phyloP scores from a whole-genome alignment of 37 sponge, comb jelly and placozoan genomes.

The Halisarca cf. caerulea region DNA sequence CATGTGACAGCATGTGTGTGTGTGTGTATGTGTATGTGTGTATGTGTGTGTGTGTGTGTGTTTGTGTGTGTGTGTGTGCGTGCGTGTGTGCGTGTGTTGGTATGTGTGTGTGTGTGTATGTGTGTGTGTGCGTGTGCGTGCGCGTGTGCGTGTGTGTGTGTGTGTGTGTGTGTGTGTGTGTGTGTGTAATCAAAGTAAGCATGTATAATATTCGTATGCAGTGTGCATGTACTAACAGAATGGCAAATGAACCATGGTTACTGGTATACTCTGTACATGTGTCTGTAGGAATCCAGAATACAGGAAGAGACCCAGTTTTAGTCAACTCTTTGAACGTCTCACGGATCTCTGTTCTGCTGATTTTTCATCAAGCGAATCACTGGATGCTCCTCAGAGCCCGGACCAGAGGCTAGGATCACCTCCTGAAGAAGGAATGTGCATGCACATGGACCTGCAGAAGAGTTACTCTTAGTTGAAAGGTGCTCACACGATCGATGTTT shows the following conservation, averaged over 20 bases:
- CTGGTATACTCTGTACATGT: not conserved
- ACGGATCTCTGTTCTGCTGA: not conserved
- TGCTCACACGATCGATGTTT: too few species aligned
- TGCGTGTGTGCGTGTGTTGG: constrained; percentile 2
- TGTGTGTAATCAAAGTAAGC: not conserved
- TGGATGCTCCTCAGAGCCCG: not conserved
- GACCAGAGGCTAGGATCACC: not conserved
- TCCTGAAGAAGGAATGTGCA: constrained; percentile 1
- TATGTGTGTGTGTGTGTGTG: constrained; percentile 10
- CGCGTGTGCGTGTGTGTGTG: not conserved
- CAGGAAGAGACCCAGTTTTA: not conserved
- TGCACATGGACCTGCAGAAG: constrained; percentile 24
- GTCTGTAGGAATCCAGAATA: constrained; percentile 15
- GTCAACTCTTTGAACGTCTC: not conserved
- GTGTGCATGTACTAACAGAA: too few species aligned
- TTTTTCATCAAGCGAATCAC: not conserved
- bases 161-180: not conserved
- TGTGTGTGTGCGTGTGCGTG: not conserved
- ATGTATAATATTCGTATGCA: too few species aligned
- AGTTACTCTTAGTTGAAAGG: not conserved
- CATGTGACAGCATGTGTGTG: not conserved
- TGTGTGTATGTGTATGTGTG: not conserved
- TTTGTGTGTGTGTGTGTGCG: not conserved
- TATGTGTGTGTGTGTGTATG: constrained; percentile 5
- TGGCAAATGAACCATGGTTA: too few species aligned